Base-by-base conservation (phyloP, 2,888 invertebrate species). In the Lasioglossum calceatum region DNA sequence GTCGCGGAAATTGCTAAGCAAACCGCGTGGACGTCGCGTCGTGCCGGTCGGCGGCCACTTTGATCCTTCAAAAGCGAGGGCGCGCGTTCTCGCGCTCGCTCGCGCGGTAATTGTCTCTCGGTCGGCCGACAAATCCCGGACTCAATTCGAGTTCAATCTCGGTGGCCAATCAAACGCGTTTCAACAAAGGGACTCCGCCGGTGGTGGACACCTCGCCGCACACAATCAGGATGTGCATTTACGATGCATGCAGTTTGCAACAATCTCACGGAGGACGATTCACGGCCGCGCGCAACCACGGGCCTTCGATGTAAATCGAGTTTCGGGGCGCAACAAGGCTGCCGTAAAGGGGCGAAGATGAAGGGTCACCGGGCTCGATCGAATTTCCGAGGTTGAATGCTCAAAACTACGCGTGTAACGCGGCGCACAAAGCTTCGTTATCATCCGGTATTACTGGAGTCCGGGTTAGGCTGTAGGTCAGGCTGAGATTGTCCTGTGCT, bases 371-470 rank as follows among this genome's bases (percentile, higher is more conserved):
- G 87, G n/a, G 58, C 76, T 75, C 88, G 87, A 90, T 90, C 91
- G 89, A 90, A 84, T 90, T 91, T 90, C 89, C 85, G 39, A 39
- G 16, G 77, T 32, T 82, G 85, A 90, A 90, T 89, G 84, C 83
- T 88, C 89, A 84, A 89, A 89, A 91, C 88, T 86, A 85, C 85
- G 54, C 72, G 75, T 77, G 77, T 50, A 86, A 87, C 86, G 79
- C 47, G 71, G 64, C 27, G 85, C 81, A 91, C 90, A 91, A 91
- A 88, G 90, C 81, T 83, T 90, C 91, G 90, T 90, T 90, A 90
- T 90, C 87, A 71, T 72, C 27, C 81, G 50, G 81, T 81, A 84
- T 89, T 90, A 90, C 82, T 77, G 36, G 70, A 23, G 10, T 70
- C 23, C 36, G 70, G 70, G 36, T 70, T 39, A 70, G 70, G 70